These are phyloP conservation scores for Capreolus pygargus DNA, from an alignment of 2,113 vertebrate species.

Conservation along the genomic window DNA sequence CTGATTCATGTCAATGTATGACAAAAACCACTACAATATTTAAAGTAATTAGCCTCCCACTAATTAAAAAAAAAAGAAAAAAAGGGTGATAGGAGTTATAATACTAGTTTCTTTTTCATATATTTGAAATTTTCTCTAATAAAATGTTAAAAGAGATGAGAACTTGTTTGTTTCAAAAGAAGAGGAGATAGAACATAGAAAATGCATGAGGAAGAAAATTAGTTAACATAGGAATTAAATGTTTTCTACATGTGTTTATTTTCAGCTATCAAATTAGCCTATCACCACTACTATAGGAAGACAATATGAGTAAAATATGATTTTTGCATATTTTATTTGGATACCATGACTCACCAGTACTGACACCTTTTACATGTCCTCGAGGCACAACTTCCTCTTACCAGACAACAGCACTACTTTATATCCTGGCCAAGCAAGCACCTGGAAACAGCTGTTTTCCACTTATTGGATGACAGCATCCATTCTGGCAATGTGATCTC, in stretches of 20 bases:
- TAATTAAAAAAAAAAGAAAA: not conserved
- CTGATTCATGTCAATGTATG: too few relatives aligned
- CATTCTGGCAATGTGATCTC: not conserved
- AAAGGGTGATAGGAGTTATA: not conserved
- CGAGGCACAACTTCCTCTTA: not conserved
- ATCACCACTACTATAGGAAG: not conserved
- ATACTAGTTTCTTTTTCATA: not conserved
- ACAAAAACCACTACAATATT: too few relatives aligned
- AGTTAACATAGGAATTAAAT: not conserved
- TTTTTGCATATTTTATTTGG: slow-evolving; percentile 20
- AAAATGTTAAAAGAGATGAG: slow-evolving; percentile 5
- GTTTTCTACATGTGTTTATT: not conserved
- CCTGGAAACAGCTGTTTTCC: slow-evolving; percentile 16
- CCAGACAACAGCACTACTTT: not conserved
- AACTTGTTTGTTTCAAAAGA: not conserved
- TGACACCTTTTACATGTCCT: not conserved
- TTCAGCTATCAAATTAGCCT: slow-evolving; percentile 1
- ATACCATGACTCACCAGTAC: not conserved
- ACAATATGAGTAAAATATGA: not conserved
- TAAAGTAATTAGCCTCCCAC: too few relatives aligned
- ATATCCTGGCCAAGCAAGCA: not conserved
- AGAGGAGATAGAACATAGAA: not conserved
- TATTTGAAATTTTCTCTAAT: not conserved
- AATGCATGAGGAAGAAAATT: not conserved
- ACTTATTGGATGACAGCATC: not conserved